Conservation (phyloP, 2,888 invertebrate genomes). For the Arge pagana region DNA sequence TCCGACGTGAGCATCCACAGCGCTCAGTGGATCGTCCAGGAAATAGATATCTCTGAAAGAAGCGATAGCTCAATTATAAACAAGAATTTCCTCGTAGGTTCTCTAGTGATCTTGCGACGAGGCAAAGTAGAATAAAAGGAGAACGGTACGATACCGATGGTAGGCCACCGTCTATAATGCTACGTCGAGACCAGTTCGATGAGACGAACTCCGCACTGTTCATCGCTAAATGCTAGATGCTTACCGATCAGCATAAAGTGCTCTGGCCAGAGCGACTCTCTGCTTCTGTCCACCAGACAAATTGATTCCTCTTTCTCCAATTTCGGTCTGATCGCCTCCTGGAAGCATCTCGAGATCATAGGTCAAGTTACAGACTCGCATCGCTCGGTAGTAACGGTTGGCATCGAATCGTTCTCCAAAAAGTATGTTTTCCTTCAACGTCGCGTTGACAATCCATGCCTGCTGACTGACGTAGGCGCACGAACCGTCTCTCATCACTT, state of each 20-base stretch:
- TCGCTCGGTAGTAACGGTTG: slow-evolving; percentile 61
- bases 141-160: too few species aligned
- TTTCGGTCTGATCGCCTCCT: slow-evolving; percentile 64
- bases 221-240: too few species aligned
- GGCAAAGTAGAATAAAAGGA: too few species aligned
- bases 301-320: slow-evolving; percentile 63
- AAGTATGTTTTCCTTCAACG: slow-evolving; percentile 66
- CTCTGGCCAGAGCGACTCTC: slow-evolving; percentile 63
- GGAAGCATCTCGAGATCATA: slow-evolving; percentile 63
- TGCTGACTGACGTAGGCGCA: slow-evolving; percentile 64
- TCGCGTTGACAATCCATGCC: slow-evolving; percentile 68
- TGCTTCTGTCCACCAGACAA: slow-evolving; percentile 64
- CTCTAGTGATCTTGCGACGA: too few species aligned
- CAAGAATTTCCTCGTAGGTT: neutral
- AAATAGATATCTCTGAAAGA: slow-evolving; percentile 62
- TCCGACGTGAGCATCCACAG: slow-evolving; percentile 61
- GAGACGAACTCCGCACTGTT: too few species aligned
- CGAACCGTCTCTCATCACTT: slow-evolving; percentile 60
- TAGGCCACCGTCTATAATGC: too few species aligned
- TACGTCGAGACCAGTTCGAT: too few species aligned
- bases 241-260: slow-evolving; percentile 60
- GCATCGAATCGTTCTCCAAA: slow-evolving; percentile 64
- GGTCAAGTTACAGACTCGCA: slow-evolving; percentile 61
- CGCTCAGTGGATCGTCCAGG: slow-evolving; percentile 65
- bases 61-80: neutral